Evolutionary conservation across 2,888 invertebrate genomes (phyloP).

Genomic region (Lasioglossum vierecki): DNA sequence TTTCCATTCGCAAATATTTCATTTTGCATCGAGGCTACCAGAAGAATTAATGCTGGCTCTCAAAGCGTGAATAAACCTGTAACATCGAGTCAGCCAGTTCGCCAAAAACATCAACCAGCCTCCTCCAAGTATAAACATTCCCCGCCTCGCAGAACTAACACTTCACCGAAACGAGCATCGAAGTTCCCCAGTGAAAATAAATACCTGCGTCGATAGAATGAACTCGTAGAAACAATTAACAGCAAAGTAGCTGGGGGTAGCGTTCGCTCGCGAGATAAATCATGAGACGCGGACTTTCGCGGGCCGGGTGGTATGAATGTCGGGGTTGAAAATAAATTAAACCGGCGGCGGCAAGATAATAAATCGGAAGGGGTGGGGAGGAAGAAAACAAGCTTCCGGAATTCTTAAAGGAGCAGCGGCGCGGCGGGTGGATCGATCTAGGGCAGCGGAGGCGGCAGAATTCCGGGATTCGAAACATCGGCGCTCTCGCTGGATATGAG

Average conservation of each 20-base stretch:
- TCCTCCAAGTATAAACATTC: neutral
- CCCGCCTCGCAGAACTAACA: neutral
- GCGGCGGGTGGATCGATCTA: neutral
- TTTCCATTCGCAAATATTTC: neutral
- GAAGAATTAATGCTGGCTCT: neutral
- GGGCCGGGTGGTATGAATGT: neutral
- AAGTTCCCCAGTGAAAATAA: neutral
- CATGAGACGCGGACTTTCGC: neutral
- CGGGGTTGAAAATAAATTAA: slow-evolving; percentile 9
- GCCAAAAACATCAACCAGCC: neutral
- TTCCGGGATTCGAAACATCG: slow-evolving; percentile 5
- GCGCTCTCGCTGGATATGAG: neutral
- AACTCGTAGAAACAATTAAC: neutral
- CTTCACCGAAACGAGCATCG: neutral
- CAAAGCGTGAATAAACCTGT: neutral
- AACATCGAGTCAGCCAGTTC: neutral
- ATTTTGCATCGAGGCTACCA: neutral
- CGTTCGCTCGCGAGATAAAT: neutral
- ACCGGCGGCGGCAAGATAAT: neutral
- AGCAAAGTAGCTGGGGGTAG: neutral
- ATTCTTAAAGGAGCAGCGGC: neutral
- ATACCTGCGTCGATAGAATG: neutral
- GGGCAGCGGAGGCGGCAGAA: neutral
- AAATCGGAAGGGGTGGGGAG: neutral
- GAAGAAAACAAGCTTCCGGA: neutral